phyloP scores from a whole-genome alignment of 2,113 vertebrate species.

The Entosphenus tridentatus region DNA sequence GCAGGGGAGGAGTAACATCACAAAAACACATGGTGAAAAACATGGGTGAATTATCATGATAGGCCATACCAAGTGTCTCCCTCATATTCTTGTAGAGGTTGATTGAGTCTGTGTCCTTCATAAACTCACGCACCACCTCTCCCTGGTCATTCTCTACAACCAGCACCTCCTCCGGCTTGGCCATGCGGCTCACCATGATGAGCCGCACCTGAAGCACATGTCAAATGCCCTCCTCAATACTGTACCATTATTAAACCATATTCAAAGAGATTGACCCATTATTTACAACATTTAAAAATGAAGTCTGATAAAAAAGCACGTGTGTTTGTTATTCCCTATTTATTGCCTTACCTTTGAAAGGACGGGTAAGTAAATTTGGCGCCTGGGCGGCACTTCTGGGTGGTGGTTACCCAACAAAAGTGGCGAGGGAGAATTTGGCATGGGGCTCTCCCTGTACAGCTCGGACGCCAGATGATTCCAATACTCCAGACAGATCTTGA shows the following conservation, averaged over 20 bases:
- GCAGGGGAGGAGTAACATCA: not conserved
- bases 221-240: too few species aligned
- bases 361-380: constrained; percentile 82
- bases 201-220: constrained; percentile 44
- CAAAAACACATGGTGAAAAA: too few species aligned
- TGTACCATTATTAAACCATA: too few species aligned
- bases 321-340: too few species aligned
- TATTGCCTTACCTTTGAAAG: constrained; percentile 54
- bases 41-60: too few species aligned
- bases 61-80: constrained; percentile 64
- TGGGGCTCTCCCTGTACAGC: constrained; percentile 82
- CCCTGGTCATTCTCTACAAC: constrained; percentile 98
- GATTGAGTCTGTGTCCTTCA: constrained; percentile 98
- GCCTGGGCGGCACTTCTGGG: constrained; percentile 79
- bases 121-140: constrained; percentile 92
- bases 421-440: constrained; percentile 75
- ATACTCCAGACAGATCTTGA: constrained; percentile 96
- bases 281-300: not conserved
- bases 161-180: constrained; percentile 88
- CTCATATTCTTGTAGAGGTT: constrained; percentile 99
- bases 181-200: constrained; percentile 96
- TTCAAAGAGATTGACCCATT: too few species aligned
- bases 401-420: constrained; percentile 83
- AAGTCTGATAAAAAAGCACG: not conserved
- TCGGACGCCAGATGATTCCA: constrained; percentile 97